Evolutionary conservation across 2,113 vertebrate species (phyloP).

Genomic region (Numenius arquata): DNA sequence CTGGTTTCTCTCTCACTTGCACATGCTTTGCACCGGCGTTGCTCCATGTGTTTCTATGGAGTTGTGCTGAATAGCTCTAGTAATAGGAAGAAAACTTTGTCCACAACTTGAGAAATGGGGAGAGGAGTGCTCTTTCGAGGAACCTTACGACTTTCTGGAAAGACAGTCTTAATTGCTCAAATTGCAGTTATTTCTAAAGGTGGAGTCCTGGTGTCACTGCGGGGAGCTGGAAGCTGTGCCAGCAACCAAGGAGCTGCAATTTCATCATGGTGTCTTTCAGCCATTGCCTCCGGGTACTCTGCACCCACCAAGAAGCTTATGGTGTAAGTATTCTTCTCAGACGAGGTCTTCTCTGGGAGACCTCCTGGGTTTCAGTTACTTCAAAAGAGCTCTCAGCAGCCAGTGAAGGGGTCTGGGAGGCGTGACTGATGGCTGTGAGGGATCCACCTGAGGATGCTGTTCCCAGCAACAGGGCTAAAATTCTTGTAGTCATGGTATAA

Average conservation of each 20-base stretch:
- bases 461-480: not conserved
- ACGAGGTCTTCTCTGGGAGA: not conserved
- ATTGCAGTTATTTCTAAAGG: not conserved
- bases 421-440: not conserved
- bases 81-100: not conserved
- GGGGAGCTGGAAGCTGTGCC: not conserved
- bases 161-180: not conserved
- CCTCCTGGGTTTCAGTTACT: not conserved
- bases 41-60: not conserved
- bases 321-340: not conserved
- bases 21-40: not conserved
- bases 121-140: not conserved
- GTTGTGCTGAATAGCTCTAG: not conserved
- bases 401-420: not conserved
- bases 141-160: not conserved
- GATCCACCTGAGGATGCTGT: not conserved
- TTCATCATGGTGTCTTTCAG: not conserved
- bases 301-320: not conserved
- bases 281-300: not conserved
- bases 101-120: not conserved
- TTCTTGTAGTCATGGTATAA: not conserved
- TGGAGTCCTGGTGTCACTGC: not conserved
- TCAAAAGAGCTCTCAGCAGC: not conserved
- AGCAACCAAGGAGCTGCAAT: not conserved
- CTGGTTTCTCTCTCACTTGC: not conserved